Evolutionary conservation across 2,888 invertebrate genomes (phyloP).

Genomic region (Ptycholaimellus sp.): DNA sequence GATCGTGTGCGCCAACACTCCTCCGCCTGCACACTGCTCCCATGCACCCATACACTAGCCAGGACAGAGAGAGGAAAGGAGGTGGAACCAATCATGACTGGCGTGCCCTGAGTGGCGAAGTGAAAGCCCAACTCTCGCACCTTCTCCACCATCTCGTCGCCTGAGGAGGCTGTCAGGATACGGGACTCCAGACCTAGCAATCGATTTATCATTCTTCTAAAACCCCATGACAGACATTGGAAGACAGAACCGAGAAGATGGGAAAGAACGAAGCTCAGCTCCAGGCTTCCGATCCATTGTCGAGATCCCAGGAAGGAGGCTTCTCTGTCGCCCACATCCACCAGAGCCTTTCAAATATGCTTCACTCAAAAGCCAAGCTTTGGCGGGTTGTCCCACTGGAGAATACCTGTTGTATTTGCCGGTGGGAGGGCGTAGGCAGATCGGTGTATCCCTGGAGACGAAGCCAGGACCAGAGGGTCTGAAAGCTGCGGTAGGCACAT

Average conservation of each 20-base stretch:
- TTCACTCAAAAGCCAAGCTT: neutral
- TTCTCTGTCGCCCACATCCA: constrained; percentile 76
- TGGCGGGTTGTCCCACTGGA: neutral
- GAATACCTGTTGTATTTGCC: constrained; percentile 48
- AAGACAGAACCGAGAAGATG: constrained; percentile 40
- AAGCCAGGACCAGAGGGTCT: constrained; percentile 89
- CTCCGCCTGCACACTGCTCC: constrained; percentile 52
- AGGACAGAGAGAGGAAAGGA: constrained; percentile 3
- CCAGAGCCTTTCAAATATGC: constrained; percentile 43
- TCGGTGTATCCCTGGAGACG: constrained; percentile 58
- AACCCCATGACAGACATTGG: no score
- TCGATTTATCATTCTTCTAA: no score
- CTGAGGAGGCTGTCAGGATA: constrained; percentile 59
- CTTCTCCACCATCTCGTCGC: constrained; percentile 46
- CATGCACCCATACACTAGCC: neutral
- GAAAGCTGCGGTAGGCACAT: constrained; percentile 87
- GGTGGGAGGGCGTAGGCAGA: constrained; percentile 49
- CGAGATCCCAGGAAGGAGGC: constrained; percentile 58
- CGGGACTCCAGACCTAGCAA: constrained; percentile 31
- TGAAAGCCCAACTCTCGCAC: constrained; percentile 62
- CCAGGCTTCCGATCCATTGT: constrained; percentile 94
- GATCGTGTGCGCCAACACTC: constrained; percentile 88
- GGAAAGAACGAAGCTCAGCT: constrained; percentile 73
- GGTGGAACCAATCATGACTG: constrained; percentile 69
- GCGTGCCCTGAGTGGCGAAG: constrained; percentile 73